These are phyloP conservation scores for Poeciliopsis paucimaculata DNA, from an alignment of 2,797 vertebrate genomes.

Conservation along the genomic window DNA sequence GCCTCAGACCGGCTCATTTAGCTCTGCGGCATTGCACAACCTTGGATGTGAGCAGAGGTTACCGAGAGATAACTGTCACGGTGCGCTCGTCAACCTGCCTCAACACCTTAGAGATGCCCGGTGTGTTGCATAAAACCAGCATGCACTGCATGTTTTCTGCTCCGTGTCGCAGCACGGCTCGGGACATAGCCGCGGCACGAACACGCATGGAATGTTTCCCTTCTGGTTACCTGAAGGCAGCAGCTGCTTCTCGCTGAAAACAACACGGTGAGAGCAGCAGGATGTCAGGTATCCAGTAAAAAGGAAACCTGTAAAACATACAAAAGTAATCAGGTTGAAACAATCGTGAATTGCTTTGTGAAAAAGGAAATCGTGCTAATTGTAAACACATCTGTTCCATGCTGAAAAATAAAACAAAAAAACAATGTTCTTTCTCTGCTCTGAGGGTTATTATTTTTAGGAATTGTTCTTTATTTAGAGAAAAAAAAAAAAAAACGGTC, in stretches of 20 bases:
- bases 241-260: not conserved
- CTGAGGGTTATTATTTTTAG: not conserved
- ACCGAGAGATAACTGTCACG: slow-evolving; percentile 14
- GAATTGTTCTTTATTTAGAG: not conserved
- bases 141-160: slow-evolving; percentile 4
- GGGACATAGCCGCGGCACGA: slow-evolving; percentile 4
- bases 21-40: slow-evolving; percentile 16
- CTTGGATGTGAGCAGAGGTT: slow-evolving; percentile 1
- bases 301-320: not conserved
- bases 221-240: slow-evolving; percentile 15
- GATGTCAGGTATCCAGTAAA: not conserved
- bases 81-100: slow-evolving; percentile 11
- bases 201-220: slow-evolving; percentile 36
- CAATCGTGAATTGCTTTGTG: not conserved
- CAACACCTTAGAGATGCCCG: slow-evolving; percentile 7
- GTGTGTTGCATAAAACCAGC: not conserved
- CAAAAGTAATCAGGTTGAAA: not conserved
- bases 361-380: not conserved
- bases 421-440: not conserved
- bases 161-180: slow-evolving; percentile 11
- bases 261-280: slow-evolving; percentile 1
- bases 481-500: not conserved
- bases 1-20: not conserved
- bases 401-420: not conserved
- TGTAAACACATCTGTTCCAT: not conserved